Conservation (phyloP, 2,888 invertebrate species). For the Apodemia mormo region DNA sequence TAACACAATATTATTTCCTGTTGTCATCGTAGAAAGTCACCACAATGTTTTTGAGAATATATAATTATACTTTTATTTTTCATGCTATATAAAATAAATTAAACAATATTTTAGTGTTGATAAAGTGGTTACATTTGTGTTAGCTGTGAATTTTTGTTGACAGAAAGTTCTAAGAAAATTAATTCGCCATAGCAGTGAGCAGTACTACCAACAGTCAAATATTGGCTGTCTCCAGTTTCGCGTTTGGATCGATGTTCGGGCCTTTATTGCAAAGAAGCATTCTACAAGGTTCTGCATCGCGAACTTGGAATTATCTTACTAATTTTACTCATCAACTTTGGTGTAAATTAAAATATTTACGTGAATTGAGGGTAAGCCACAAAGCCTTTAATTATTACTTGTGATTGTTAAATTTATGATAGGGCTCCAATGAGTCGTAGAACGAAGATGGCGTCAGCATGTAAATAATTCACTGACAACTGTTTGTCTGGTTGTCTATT, state of each 20-base stretch:
- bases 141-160: slow-evolving; percentile 27
- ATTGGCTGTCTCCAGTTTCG: slow-evolving; percentile 70
- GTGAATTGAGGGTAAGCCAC: slow-evolving; percentile 76
- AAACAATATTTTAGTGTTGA: not conserved
- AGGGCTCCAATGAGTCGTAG: slow-evolving; percentile 67
- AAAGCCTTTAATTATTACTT: slow-evolving; percentile 30
- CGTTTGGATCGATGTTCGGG: slow-evolving; percentile 86
- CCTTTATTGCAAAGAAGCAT: slow-evolving; percentile 84
- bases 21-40: not conserved
- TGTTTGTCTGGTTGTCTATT: slow-evolving; percentile 43
- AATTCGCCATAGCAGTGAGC: slow-evolving; percentile 45
- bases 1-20: not conserved
- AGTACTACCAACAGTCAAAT: slow-evolving; percentile 60
- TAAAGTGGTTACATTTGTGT: not conserved
- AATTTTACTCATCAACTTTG: slow-evolving; percentile 83
- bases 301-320: slow-evolving; percentile 86
- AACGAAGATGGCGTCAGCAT: slow-evolving; percentile 80
- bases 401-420: slow-evolving; percentile 43
- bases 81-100: not conserved
- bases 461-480: slow-evolving; percentile 73
- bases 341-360: slow-evolving; percentile 82
- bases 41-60: slow-evolving; percentile 1
- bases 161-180: slow-evolving; percentile 39
- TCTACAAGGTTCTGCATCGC: slow-evolving; percentile 85
- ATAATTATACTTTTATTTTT: not conserved